Evolutionary conservation across 2,888 invertebrate species (phyloP).

Genomic region (Ligdia adustata): DNA sequence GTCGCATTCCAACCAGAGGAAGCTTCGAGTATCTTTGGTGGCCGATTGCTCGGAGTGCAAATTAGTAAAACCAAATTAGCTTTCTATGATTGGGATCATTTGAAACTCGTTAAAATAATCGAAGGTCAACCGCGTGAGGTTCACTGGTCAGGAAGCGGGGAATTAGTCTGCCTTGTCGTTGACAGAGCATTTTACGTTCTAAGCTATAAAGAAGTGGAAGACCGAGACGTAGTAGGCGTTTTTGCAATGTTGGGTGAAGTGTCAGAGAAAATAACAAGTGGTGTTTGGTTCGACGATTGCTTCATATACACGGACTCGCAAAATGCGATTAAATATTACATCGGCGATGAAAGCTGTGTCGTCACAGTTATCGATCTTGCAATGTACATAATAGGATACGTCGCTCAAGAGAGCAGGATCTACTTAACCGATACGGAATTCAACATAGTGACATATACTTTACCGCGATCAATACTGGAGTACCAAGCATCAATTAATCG

Average conservation of each 20-base stretch:
- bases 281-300: constrained; percentile 11
- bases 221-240: not conserved
- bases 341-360: not conserved
- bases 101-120: constrained; percentile 1
- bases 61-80: not conserved
- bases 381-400: constrained; percentile 11
- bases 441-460: constrained; percentile 4
- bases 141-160: constrained; percentile 7
- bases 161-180: constrained; percentile 1
- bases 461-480: not conserved
- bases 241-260: not conserved
- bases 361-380: not conserved
- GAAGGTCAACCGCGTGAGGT: not conserved
- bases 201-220: not conserved
- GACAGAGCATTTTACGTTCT: constrained; percentile 3
- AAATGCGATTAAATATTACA: constrained; percentile 4
- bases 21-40: constrained; percentile 10
- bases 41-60: constrained; percentile 8
- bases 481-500: constrained; percentile 3
- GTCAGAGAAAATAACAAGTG: not conserved
- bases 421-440: constrained; percentile 4
- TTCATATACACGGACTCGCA: constrained; percentile 6
- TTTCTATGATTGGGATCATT: constrained; percentile 15
- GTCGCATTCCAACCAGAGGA: not conserved
- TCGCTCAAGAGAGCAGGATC: constrained; percentile 1